Conservation (phyloP, 2,888 invertebrate species). For the Sussaba pulchella region DNA sequence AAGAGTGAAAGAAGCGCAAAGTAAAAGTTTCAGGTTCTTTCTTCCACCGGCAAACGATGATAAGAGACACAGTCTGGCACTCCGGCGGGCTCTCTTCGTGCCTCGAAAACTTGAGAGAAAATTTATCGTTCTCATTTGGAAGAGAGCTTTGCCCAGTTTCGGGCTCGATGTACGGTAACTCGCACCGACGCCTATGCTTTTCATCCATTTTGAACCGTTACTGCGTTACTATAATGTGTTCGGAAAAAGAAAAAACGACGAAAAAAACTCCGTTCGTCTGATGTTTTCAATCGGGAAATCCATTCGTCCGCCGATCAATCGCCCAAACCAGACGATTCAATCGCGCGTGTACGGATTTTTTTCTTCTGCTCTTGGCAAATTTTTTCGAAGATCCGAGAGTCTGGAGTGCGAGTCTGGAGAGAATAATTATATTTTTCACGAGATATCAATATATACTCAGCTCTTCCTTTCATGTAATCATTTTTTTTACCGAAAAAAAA, state of each 20-base stretch:
- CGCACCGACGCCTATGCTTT: conserved; percentile 38
- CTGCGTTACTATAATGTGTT: conserved; percentile 42
- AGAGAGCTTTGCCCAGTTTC: conserved; percentile 63
- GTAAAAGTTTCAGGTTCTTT: conserved; percentile 63
- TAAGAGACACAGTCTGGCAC: conserved; percentile 50
- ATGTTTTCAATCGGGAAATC: conserved; percentile 3
- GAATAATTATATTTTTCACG: too few species aligned
- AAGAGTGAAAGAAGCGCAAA: conserved; percentile 30
- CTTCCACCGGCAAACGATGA: conserved; percentile 59
- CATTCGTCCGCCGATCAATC: background rate
- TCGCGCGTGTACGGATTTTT: too few species aligned
- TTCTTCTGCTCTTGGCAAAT: too few species aligned
- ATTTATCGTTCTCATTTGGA: conserved; percentile 68
- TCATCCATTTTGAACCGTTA: conserved; percentile 6
- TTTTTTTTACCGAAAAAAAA: too few species aligned
- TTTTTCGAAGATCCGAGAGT: too few species aligned
- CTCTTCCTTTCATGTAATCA: too few species aligned
- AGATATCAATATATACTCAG: too few species aligned
- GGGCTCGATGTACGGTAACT: conserved; percentile 52
- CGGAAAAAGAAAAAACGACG: too few species aligned
- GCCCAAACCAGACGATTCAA: background rate
- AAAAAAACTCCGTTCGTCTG: conserved; percentile 51
- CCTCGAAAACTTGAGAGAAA: conserved; percentile 62
- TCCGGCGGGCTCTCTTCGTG: conserved; percentile 53
- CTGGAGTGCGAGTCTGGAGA: too few species aligned